Evolutionary conservation across 2,888 invertebrate species (phyloP), one percentile per base, ranked within the genome.

Genomic region (Melipona bicolor): DNA sequence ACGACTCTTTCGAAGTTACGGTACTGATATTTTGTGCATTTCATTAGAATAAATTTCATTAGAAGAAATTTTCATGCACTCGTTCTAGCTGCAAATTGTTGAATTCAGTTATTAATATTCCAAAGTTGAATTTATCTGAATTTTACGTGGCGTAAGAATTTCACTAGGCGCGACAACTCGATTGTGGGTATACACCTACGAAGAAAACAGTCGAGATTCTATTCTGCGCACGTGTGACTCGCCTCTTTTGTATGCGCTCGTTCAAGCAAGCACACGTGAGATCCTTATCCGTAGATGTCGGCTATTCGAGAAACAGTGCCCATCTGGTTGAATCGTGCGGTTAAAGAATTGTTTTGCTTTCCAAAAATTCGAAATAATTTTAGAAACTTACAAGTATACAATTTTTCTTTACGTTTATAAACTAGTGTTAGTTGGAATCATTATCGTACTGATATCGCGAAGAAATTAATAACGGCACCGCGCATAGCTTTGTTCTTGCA

Each of bases 201-300:
- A 73, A n/a, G 52, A 36, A 72, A 77, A 59, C 32, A n/a, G 43
- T 36, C 43, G 56, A 77, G 73, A 83, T 56, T 67, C 19, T 74
- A 88, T 89, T 88, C 88, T 54, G 71, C 77, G 78, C 89, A 85
- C 87, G 90, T 71, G 67, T 77, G 56, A 50, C 62, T 69, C 52
- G 52, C 24, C 32, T 90, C 75, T 36, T 83, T 88, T 72, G 81
- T 88, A 88, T 85, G 83, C 83, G 70, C 24, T 61, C 67, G 64
- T 70, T 73, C 27, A 17, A 56, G 17, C 61, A 21, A 49, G 62
- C 43, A 59, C 71, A 81, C 73, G 61, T 82, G 71, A 85, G 85
- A 79, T 81, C 65, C 54, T 87, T 84, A 83, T 83, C 77, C 81
- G 67, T 49, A 27, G 72, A 59, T 77, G 73, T 75, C 77, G 50